Base-by-base conservation (phyloP, 1,140 invertebrate genomes). In the Batillaria attramentaria region DNA sequence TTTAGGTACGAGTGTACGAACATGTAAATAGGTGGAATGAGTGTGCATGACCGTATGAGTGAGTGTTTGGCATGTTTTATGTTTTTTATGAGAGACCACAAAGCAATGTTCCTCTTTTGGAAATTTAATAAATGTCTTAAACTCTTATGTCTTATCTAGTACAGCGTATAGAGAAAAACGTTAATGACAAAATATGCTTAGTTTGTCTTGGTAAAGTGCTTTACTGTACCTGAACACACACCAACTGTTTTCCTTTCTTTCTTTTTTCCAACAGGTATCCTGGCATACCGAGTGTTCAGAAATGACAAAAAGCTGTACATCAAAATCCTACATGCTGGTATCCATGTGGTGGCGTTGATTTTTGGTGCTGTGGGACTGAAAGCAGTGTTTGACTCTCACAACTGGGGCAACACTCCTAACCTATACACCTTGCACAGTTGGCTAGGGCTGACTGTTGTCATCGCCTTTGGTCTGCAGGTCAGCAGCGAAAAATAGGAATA, bases 351-450 rank as follows among this genome's bases (percentile, higher is more conserved):
- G 50, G 93, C 93, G 18, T 92, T 97, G 72, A 88, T 96, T 65
- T 92, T 96, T 74, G 92, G 94, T 18, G 88, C 94, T 43, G 93
- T 97, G 84, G 92, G 90, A 8, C 89, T 96, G 60, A 93, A 95
- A 85, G 95, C 96, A 4, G 96, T 95, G 31, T 97, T 97, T 90
- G 95, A 97, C 87, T 95, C 94, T 74, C 96, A 97, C 89, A 96
- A 97, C 88, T 91, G 94, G 68, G 72, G 89, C 35, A 94, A 95
- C 6, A 96, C 91, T 46, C 94, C 95, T 6, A 97, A 97, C 90
- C 91, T 98, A 88, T 97, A 96, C 88, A 90, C 93, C 69, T 89
- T 97, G 54, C 96, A 98, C 90, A 96, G 95, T 83, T 97, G 97
- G 96, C 86, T 98, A 70, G 97, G 97, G 0, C 87, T 97, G 1